Evolutionary conservation across 2,797 vertebrate genomes (phyloP).

Genomic region (Tadarida brasiliensis): DNA sequence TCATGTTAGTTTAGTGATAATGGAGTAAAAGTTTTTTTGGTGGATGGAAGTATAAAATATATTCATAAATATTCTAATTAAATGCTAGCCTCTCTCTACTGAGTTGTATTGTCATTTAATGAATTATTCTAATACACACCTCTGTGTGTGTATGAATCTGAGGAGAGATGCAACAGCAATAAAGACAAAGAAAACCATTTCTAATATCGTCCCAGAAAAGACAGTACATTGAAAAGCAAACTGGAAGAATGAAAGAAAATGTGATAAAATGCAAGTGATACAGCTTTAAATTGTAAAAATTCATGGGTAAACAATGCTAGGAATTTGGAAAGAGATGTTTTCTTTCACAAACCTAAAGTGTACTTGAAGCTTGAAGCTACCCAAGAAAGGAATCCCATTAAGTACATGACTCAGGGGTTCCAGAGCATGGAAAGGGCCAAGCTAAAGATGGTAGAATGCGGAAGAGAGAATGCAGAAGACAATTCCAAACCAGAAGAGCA

Average conservation of each 20-base stretch:
- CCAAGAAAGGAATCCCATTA: background rate
- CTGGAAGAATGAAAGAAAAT: background rate
- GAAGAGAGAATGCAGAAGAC: background rate
- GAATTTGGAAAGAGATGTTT: background rate
- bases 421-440: background rate
- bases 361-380: background rate
- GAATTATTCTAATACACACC: background rate
- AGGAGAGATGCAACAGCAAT: background rate
- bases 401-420: background rate
- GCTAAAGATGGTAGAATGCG: background rate
- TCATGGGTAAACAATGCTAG: background rate
- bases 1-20: constrained; percentile 5
- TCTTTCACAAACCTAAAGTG: background rate
- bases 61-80: background rate
- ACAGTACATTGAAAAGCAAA: background rate
- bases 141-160: background rate
- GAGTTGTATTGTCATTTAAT: background rate
- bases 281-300: background rate
- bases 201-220: background rate
- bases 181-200: background rate
- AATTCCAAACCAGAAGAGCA: background rate
- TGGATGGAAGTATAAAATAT: background rate
- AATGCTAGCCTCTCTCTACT: background rate
- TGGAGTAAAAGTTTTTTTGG: background rate
- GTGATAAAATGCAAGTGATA: background rate